phyloP scores from a whole-genome alignment of 1,140 invertebrate species.

The Geopemphigus sp. region DNA sequence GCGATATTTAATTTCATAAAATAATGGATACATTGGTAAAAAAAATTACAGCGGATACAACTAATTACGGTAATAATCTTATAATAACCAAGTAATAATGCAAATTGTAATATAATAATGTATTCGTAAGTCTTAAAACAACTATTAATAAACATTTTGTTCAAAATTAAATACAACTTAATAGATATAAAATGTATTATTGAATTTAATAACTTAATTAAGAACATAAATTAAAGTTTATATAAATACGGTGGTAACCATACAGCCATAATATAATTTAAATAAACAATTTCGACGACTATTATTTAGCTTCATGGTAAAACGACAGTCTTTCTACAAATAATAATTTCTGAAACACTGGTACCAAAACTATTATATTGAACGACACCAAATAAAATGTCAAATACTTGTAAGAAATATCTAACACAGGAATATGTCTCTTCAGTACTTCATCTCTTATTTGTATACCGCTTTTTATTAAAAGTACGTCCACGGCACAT shows the following conservation, averaged over 20 bases:
- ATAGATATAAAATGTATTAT: background rate
- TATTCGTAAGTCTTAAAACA: background rate
- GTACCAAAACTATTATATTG: slow-evolving; percentile 73
- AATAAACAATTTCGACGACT: background rate
- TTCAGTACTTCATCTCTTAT: slow-evolving; percentile 55
- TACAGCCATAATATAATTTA: background rate
- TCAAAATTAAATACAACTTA: slow-evolving; percentile 11
- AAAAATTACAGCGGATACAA: background rate
- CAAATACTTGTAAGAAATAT: slow-evolving; percentile 78
- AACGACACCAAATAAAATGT: slow-evolving; percentile 73
- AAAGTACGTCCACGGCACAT: slow-evolving; percentile 64
- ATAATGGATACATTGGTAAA: background rate
- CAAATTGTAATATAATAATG: background rate
- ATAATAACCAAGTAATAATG: background rate
- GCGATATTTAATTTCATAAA: background rate
- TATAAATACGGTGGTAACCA: slow-evolving; percentile 5
- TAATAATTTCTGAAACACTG: slow-evolving; percentile 72
- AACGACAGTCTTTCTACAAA: slow-evolving; percentile 77
- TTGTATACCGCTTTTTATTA: slow-evolving; percentile 64
- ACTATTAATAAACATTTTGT: slow-evolving; percentile 9
- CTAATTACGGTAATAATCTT: background rate
- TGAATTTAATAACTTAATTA: slow-evolving; percentile 10
- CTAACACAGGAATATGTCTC: slow-evolving; percentile 57
- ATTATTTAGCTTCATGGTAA: slow-evolving; percentile 66
- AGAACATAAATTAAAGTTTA: background rate